Base-by-base conservation (phyloP, 2,888 invertebrate genomes). In the Anarsia innoxiella region DNA sequence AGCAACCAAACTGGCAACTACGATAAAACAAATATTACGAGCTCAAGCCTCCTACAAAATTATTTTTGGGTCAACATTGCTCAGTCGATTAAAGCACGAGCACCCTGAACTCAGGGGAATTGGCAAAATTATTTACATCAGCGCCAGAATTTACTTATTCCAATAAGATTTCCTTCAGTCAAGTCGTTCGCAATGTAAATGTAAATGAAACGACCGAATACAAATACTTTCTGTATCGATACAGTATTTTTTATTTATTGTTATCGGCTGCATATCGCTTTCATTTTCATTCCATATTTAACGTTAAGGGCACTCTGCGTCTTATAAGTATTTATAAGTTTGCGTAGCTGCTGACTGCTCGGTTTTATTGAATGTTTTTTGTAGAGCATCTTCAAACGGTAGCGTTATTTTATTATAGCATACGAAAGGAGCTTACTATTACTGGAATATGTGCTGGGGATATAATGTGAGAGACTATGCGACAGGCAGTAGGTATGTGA, bases 161-260 rank as follows among this genome's bases (percentile, higher is more conserved):
- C 23, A 26, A 36, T 36, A 36, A 40, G 28, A 25, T 36, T 35
- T 12, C 28, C 3, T 34, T 23, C 31, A 23, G 23, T 30, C 37
- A 31, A 31, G 26, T 31, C 34, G 15, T 36, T 37, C 26, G 37
- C 37, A 39, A 31, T 42, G 42, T 27, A 38, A 33, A 33, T 32
- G 32, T 23, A 13, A 41, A 41, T 39, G 29, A 39, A 35, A 38
- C 27, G 28, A 32, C 35, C 12, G 35, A 32, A 37, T 16, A 40
- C 33, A 37, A 37, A 41, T 32, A 12, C 16, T n/a, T n/a, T n/a
- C n/a, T 10, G 23, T 39, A 42, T 39, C 42, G 25, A 39, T 42
- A 30, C 30, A 32, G 32, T 34, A 36, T 37, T 37, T 34, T 36
- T 38, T 41, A 38, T 42, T 42, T 36, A 39, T 39, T 36, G 33